phyloP scores from a whole-genome alignment of 2,888 invertebrate genomes.

The Macrophya alboannulata region DNA sequence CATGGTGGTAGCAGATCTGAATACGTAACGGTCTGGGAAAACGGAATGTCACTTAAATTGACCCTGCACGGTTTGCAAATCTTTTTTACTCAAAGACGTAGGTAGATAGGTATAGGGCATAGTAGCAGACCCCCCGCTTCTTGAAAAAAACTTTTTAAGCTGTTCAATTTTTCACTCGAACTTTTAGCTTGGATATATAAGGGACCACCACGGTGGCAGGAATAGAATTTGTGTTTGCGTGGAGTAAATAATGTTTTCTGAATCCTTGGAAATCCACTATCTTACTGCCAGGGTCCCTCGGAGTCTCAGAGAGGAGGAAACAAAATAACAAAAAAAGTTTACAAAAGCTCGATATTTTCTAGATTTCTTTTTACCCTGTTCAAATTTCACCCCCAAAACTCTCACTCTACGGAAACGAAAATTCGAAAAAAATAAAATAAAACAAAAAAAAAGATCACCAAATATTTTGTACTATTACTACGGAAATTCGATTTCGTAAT shows the following conservation, averaged over 20 bases:
- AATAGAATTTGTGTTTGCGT: slow-evolving; percentile 8
- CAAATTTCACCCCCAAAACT: not conserved
- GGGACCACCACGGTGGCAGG: too few relatives aligned
- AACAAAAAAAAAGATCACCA: not conserved
- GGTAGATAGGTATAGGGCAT: not conserved
- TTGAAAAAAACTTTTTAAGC: not conserved
- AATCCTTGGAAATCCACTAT: slow-evolving; percentile 22
- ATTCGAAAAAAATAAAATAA: not conserved
- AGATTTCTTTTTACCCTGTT: not conserved
- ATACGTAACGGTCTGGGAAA: not conserved
- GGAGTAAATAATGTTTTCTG: slow-evolving; percentile 20
- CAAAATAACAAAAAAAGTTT: not conserved
- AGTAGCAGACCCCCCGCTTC: not conserved
- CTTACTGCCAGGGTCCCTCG: not conserved
- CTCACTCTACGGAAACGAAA: not conserved
- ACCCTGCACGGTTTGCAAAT: slow-evolving; percentile 21
- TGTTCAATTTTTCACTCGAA: slow-evolving; percentile 34
- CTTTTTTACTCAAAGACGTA: slow-evolving; percentile 16
- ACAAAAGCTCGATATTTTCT: not conserved
- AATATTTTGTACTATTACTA: not conserved
- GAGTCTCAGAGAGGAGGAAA: not conserved
- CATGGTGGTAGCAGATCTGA: not conserved
- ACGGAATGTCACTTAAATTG: slow-evolving; percentile 9
- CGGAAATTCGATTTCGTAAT: not conserved
- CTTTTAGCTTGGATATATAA: not conserved